phyloP scores from a whole-genome alignment of 1,140 invertebrate genomes.

The Paralvinella palmiformis region DNA sequence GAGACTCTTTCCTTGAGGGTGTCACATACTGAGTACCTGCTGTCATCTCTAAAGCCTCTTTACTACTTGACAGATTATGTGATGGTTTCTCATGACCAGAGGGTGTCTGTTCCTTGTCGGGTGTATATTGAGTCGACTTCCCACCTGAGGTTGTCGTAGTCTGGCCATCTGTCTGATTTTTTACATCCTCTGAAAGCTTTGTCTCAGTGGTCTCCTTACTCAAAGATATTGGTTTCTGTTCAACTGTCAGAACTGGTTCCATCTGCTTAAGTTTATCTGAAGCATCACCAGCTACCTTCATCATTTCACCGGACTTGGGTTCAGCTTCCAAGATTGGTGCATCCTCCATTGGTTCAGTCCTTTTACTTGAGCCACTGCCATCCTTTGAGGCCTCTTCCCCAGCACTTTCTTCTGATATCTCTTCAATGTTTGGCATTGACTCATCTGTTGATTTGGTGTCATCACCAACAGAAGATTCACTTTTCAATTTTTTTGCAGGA shows the following conservation, averaged over 20 bases:
- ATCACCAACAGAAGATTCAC: neutral
- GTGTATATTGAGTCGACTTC: neutral
- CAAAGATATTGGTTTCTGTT: neutral
- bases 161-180: neutral
- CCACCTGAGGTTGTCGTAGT: neutral
- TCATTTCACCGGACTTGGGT: neutral
- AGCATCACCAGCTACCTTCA: neutral
- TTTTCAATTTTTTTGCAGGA: neutral
- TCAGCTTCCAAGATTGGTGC: no score
- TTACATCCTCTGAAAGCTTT: slow-evolving; percentile 4
- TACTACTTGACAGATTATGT: neutral
- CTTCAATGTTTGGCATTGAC: neutral
- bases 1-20: slow-evolving; percentile 7
- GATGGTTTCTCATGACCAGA: neutral
- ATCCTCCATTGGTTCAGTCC: no score
- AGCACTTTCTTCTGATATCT: neutral
- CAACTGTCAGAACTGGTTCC: no score
- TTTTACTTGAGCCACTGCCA: neutral
- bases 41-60: neutral
- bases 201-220: neutral
- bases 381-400: neutral
- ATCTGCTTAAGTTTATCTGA: neutral
- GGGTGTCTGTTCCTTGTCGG: neutral
- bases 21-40: neutral
- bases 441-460: neutral